phyloP scores from a whole-genome alignment of 2,888 invertebrate genomes.

The Idaea dimidiata region DNA sequence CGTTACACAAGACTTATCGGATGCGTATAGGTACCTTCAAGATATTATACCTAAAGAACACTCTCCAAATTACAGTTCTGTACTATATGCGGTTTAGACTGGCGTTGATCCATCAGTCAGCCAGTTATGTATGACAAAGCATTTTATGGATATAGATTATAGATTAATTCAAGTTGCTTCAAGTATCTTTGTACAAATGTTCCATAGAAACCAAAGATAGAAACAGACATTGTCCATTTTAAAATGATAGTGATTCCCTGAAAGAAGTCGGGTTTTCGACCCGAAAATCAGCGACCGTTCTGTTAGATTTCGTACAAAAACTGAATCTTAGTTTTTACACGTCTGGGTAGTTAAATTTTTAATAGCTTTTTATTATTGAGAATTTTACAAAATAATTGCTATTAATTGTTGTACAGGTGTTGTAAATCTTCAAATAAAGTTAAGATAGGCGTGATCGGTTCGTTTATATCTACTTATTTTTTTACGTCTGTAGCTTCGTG shows the following conservation, averaged over 20 bases:
- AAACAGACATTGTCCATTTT: constrained; percentile 15
- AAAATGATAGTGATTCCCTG: constrained; percentile 40
- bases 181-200: too few relatives aligned
- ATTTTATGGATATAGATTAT: too few relatives aligned
- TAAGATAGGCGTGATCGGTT: background rate
- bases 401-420: background rate
- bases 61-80: too few relatives aligned
- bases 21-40: too few relatives aligned
- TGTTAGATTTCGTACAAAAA: constrained; percentile 47
- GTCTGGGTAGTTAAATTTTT: constrained; percentile 32
- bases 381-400: background rate
- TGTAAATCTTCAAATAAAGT: background rate
- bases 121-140: too few relatives aligned
- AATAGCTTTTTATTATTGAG: constrained; percentile 1
- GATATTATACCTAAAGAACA: too few relatives aligned
- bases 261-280: constrained; percentile 52
- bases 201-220: too few relatives aligned
- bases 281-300: constrained; percentile 42
- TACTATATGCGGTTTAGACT: too few relatives aligned
- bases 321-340: constrained; percentile 42
- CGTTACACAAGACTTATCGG: too few relatives aligned
- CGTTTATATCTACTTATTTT: background rate
- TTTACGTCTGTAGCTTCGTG: too few relatives aligned
- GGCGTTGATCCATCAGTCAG: too few relatives aligned
- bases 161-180: too few relatives aligned